Evolutionary conservation across 1,140 invertebrate species (phyloP).

Genomic region (Pygmarrhopalites habei): DNA sequence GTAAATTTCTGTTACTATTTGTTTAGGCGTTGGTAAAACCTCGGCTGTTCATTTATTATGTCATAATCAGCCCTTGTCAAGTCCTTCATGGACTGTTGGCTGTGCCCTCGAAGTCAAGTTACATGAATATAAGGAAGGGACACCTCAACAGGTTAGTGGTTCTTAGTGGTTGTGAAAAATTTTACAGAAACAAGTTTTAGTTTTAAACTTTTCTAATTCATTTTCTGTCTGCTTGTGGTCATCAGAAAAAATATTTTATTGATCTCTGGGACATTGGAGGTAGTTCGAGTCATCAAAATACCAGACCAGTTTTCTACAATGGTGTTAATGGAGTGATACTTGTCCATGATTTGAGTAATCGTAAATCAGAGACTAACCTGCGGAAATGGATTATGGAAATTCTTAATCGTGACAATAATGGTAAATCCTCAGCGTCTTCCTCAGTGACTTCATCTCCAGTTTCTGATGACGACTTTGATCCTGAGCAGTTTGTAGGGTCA

Average conservation of each 20-base stretch:
- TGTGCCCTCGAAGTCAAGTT: slow-evolving; percentile 92
- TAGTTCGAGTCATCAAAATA: slow-evolving; percentile 82
- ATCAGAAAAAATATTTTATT: slow-evolving; percentile 82
- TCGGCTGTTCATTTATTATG: slow-evolving; percentile 86
- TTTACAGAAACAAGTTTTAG: too few species aligned
- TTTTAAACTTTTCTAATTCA: too few species aligned
- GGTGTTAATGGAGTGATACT: slow-evolving; percentile 88
- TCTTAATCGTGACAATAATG: slow-evolving; percentile 57
- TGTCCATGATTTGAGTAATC: slow-evolving; percentile 92
- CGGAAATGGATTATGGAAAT: slow-evolving; percentile 89
- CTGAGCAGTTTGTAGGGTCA: slow-evolving; percentile 80
- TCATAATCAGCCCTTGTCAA: slow-evolving; percentile 71
- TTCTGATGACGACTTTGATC: slow-evolving; percentile 65
- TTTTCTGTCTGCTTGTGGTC: slow-evolving; percentile 62
- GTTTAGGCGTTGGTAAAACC: slow-evolving; percentile 81
- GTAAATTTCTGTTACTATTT: too few species aligned
- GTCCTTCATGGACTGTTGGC: slow-evolving; percentile 88
- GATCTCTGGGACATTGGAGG: slow-evolving; percentile 96
- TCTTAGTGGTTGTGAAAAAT: too few species aligned
- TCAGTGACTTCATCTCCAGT: neutral
- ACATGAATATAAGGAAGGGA: slow-evolving; percentile 92
- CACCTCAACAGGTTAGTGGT: too few species aligned
- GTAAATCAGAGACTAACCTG: slow-evolving; percentile 89
- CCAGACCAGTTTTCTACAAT: slow-evolving; percentile 85
- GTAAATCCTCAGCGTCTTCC: neutral